Evolutionary conservation across 1,140 invertebrate genomes (phyloP).

Genomic region (Camponotus floridanus): DNA sequence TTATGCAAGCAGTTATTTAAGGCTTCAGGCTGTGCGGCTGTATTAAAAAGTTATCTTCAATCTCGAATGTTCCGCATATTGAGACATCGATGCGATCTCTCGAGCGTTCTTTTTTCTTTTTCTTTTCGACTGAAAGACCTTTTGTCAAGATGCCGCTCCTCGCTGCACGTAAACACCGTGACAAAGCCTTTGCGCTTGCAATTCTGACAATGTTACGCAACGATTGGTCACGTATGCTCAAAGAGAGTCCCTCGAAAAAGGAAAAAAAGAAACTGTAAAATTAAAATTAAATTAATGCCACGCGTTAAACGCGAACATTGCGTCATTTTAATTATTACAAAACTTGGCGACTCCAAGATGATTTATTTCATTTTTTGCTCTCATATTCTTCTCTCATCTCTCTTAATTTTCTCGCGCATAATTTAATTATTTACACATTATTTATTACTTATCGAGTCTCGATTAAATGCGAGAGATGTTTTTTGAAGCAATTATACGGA

Average conservation of each 20-base stretch:
- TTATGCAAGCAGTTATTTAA: conserved; percentile 65
- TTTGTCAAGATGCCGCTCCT: not conserved
- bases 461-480: conserved; percentile 3
- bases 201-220: conserved; percentile 53
- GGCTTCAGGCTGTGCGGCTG: not conserved
- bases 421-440: not conserved
- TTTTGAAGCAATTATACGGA: not conserved
- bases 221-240: not conserved
- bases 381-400: not conserved
- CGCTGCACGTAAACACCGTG: conserved; percentile 41
- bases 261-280: conserved; percentile 1
- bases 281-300: conserved; percentile 1
- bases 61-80: not conserved
- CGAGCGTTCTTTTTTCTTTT: not conserved
- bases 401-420: not conserved
- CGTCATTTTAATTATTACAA: not conserved
- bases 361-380: not conserved
- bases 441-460: not conserved
- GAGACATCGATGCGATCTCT: conserved; percentile 6
- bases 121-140: not conserved
- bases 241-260: not conserved
- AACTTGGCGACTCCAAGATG: not conserved
- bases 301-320: not conserved
- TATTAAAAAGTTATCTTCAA: conserved; percentile 37
- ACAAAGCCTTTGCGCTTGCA: conserved; percentile 26